phyloP scores from a whole-genome alignment of 2,888 invertebrate species.

The Lymantria monacha region DNA sequence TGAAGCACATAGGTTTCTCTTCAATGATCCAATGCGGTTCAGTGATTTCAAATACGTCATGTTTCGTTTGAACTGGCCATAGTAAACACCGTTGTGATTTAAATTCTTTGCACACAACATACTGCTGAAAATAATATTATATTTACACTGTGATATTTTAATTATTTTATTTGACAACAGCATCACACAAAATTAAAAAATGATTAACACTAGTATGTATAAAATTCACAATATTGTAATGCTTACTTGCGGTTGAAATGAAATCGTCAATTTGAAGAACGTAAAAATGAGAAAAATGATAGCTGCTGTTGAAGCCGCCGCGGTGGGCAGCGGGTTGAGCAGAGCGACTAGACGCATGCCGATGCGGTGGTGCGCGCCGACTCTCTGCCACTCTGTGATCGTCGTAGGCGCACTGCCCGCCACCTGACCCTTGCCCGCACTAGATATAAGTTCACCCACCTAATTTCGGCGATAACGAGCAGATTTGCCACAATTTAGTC shows the following conservation, averaged over 20 bases:
- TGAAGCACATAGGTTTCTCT: slow-evolving; percentile 40
- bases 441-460: slow-evolving; percentile 78
- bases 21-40: slow-evolving; percentile 24
- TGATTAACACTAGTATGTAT: neutral
- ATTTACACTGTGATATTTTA: neutral
- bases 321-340: slow-evolving; percentile 26
- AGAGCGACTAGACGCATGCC: slow-evolving; percentile 59
- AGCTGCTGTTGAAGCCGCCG: slow-evolving; percentile 8
- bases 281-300: slow-evolving; percentile 16
- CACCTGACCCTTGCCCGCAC: slow-evolving; percentile 63
- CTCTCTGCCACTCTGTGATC: slow-evolving; percentile 50
- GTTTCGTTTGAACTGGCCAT: slow-evolving; percentile 37
- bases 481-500: slow-evolving; percentile 52
- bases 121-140: slow-evolving; percentile 28
- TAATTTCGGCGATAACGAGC: slow-evolving; percentile 70
- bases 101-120: slow-evolving; percentile 48
- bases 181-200: slow-evolving; percentile 3
- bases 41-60: slow-evolving; percentile 18
- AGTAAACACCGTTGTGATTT: slow-evolving; percentile 41
- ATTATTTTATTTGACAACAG: neutral
- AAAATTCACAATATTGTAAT: slow-evolving; percentile 3
- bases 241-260: slow-evolving; percentile 34
- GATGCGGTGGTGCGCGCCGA: slow-evolving; percentile 54
- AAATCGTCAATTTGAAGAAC: slow-evolving; percentile 12
- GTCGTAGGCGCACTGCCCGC: slow-evolving; percentile 53